Conservation (phyloP, 2,797 vertebrate genomes). For the Rhabdophis nuchalis region DNA sequence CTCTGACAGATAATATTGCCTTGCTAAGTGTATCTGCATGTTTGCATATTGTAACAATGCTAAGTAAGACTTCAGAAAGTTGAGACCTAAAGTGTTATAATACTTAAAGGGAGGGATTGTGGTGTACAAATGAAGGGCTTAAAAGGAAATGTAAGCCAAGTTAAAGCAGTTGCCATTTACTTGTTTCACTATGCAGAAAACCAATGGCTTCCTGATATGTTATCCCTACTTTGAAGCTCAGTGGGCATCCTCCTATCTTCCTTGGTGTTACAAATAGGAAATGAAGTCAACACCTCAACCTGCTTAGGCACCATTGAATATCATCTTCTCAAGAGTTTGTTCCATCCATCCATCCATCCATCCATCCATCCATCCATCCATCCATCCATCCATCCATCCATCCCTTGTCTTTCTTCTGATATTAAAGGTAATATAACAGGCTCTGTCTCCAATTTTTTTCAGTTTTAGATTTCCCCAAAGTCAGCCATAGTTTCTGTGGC, state of each 20-base stretch:
- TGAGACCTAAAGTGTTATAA: neutral
- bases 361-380: too few species aligned
- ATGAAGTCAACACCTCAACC: neutral
- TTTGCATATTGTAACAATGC: neutral
- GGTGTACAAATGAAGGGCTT: neutral
- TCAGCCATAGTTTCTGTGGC: neutral
- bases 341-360: neutral
- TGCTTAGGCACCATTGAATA: neutral
- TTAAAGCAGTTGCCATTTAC: neutral
- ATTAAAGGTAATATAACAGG: neutral
- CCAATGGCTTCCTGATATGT: neutral
- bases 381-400: neutral
- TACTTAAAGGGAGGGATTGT: neutral
- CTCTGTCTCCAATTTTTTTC: neutral
- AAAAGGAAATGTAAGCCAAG: neutral
- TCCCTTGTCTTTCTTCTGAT: neutral
- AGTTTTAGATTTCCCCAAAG: neutral
- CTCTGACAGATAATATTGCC: neutral
- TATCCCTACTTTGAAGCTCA: neutral
- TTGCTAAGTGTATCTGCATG: neutral
- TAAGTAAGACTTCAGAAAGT: neutral
- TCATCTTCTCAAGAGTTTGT: neutral
- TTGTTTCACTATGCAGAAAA: neutral
- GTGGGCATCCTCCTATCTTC: neutral
- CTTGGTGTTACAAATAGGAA: neutral